These are phyloP conservation scores for Himalopsyche phryganea DNA, from an alignment of 1,140 invertebrate genomes.

Conservation along the genomic window DNA sequence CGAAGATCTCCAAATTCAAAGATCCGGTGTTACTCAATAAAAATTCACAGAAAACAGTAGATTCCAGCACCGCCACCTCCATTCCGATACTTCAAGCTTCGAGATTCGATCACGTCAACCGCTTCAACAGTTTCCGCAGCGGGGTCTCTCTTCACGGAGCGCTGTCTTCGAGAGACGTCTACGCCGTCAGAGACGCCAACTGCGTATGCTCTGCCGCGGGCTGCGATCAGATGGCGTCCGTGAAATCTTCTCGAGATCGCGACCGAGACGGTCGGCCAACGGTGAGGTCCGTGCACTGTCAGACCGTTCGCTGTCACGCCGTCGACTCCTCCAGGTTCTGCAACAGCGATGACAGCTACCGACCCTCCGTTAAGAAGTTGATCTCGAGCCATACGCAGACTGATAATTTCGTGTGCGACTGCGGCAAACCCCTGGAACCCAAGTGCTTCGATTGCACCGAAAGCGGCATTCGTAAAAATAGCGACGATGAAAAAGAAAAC, in stretches of 20 bases:
- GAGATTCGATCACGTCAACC: slow-evolving; percentile 46
- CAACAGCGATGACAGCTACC: slow-evolving; percentile 37
- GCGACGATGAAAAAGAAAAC: background rate
- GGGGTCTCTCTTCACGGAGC: slow-evolving; percentile 18
- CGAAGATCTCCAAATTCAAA: slow-evolving; percentile 3
- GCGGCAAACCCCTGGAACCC: slow-evolving; percentile 39
- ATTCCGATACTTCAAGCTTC: slow-evolving; percentile 51
- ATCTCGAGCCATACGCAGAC: slow-evolving; percentile 48
- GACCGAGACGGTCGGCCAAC: background rate
- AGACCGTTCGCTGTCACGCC: slow-evolving; percentile 38
- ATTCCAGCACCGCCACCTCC: slow-evolving; percentile 41
- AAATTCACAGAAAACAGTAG: background rate
- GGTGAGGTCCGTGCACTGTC: slow-evolving; percentile 35
- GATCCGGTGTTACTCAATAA: background rate
- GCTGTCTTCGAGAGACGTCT: slow-evolving; percentile 16
- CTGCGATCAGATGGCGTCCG: slow-evolving; percentile 23
- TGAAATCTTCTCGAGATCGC: slow-evolving; percentile 5
- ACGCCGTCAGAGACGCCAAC: slow-evolving; percentile 16
- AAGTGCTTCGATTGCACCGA: slow-evolving; percentile 40
- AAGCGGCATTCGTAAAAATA: slow-evolving; percentile 1
- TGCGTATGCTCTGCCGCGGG: slow-evolving; percentile 15
- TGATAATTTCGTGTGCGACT: slow-evolving; percentile 43
- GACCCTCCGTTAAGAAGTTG: slow-evolving; percentile 39
- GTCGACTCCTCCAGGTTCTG: slow-evolving; percentile 24
- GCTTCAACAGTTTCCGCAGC: slow-evolving; percentile 47